Conservation (phyloP, 2,888 invertebrate species). For the Hedya salicella region DNA sequence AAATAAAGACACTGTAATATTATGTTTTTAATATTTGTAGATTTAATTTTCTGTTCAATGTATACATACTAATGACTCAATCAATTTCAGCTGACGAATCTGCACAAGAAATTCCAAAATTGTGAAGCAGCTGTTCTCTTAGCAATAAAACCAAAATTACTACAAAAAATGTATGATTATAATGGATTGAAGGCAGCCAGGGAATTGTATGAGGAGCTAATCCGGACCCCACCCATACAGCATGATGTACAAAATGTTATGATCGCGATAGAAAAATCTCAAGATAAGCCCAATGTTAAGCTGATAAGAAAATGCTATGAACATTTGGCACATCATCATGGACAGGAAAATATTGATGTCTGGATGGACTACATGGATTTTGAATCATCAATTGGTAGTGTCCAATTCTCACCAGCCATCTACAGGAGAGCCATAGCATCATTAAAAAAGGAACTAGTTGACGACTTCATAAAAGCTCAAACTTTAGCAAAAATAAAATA, state of each 20-base stretch:
- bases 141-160: slow-evolving; percentile 85
- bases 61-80: slow-evolving; percentile 14
- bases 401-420: slow-evolving; percentile 81
- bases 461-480: slow-evolving; percentile 82
- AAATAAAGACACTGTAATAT: slow-evolving; percentile 67
- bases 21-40: slow-evolving; percentile 12
- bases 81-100: slow-evolving; percentile 69
- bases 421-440: slow-evolving; percentile 87
- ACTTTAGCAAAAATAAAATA: slow-evolving; percentile 79
- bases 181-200: slow-evolving; percentile 85
- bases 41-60: slow-evolving; percentile 3
- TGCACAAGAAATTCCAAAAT: slow-evolving; percentile 72
- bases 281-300: slow-evolving; percentile 75
- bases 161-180: slow-evolving; percentile 83
- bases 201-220: slow-evolving; percentile 85
- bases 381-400: slow-evolving; percentile 87
- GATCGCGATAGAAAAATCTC: slow-evolving; percentile 82
- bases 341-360: slow-evolving; percentile 86
- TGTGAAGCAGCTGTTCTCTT: slow-evolving; percentile 79
- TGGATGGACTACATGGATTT: slow-evolving; percentile 91
- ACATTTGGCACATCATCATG: slow-evolving; percentile 87
- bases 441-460: slow-evolving; percentile 81
- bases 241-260: slow-evolving; percentile 86
- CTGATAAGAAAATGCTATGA: slow-evolving; percentile 86
- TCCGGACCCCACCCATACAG: slow-evolving; percentile 85